Conservation (phyloP, 2,888 invertebrate genomes). For the Marasmarcha lunaedactyla region DNA sequence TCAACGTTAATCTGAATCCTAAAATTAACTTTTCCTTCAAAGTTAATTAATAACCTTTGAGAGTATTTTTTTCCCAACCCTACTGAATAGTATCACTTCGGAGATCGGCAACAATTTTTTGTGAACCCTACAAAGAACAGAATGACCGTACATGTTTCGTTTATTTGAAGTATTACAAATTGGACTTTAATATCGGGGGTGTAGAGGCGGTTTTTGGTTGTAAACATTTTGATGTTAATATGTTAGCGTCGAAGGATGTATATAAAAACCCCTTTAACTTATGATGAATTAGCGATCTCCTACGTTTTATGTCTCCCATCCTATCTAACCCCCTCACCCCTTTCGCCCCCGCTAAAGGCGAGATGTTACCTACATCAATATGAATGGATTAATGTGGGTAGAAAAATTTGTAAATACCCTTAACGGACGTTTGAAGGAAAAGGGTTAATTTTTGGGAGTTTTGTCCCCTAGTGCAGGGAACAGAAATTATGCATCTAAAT, state of each 20-base stretch:
- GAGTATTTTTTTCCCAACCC: conserved; percentile 33
- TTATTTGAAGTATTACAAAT: no score
- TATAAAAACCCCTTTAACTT: conserved; percentile 71
- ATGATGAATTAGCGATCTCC: conserved; percentile 71
- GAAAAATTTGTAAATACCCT: conserved; percentile 34
- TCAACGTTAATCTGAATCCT: neutral
- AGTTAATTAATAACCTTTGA: conserved; percentile 58
- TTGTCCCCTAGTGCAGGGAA: no score
- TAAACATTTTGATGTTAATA: no score
- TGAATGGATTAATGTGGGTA: conserved; percentile 63
- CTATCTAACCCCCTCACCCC: conserved; percentile 39
- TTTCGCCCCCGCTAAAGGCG: conserved; percentile 23
- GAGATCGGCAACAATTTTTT: conserved; percentile 56
- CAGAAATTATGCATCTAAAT: no score
- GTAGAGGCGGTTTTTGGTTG: no score
- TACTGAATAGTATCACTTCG: conserved; percentile 28
- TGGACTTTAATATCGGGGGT: no score
- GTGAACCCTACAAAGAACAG: conserved; percentile 42
- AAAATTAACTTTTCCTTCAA: conserved; percentile 32
- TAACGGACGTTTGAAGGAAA: neutral
- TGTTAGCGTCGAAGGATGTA: conserved; percentile 23
- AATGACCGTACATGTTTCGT: no score
- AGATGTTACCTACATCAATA: conserved; percentile 44
- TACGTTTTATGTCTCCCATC: conserved; percentile 66
- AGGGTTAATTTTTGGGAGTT: no score